These are phyloP conservation scores for Panonychus citri DNA, from an alignment of 1,140 invertebrate species.

Conservation along the genomic window DNA sequence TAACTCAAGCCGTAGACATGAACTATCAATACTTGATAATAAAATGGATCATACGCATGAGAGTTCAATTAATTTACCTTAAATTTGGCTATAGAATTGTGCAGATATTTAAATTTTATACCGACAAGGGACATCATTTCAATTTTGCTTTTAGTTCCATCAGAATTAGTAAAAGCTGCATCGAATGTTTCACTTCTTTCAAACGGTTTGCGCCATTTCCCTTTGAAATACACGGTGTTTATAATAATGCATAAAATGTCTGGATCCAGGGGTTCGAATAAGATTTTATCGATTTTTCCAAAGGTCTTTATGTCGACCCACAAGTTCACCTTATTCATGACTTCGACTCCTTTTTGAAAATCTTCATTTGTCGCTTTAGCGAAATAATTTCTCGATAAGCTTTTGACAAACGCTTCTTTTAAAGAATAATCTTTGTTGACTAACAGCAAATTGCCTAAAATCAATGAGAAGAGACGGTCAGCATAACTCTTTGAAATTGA, in stretches of 20 bases:
- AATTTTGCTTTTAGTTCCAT: background rate
- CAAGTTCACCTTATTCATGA: background rate
- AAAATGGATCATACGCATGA: too few species aligned
- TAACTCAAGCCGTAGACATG: constrained; percentile 22
- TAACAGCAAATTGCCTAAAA: background rate
- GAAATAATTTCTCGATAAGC: background rate
- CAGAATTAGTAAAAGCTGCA: background rate
- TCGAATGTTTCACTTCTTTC: background rate
- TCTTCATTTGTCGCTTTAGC: background rate
- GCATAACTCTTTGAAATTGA: too few species aligned
- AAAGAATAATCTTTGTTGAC: background rate
- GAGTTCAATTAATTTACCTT: background rate
- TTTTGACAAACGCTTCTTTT: background rate
- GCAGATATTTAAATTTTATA: background rate
- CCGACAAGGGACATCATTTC: background rate
- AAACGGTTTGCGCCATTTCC: background rate
- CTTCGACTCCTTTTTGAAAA: background rate
- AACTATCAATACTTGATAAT: too few species aligned
- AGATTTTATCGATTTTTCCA: background rate
- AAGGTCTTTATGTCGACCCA: background rate
- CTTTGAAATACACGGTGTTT: background rate
- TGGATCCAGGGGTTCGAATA: background rate
- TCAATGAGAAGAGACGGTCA: too few species aligned
- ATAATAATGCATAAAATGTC: background rate
- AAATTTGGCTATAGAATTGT: background rate